These are phyloP conservation scores for Eristalis intricaria DNA, from an alignment of 2,888 invertebrate genomes.

Conservation along the genomic window DNA sequence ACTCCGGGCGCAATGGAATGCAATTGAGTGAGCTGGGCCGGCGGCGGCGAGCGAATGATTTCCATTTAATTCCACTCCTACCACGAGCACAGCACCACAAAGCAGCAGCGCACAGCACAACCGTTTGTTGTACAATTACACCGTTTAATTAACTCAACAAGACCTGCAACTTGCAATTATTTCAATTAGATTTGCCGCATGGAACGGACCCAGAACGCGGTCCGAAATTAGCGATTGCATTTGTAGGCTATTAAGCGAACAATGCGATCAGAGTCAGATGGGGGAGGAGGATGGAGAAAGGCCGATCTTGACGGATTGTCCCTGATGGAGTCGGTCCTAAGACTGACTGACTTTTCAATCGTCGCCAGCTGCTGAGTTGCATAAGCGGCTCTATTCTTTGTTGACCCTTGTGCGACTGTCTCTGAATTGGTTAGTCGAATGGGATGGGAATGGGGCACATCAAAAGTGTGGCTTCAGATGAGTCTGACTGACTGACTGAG, in stretches of 20 bases:
- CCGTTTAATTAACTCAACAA: conserved; percentile 81
- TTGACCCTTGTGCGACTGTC: too few relatives aligned
- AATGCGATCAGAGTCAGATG: conserved; percentile 17
- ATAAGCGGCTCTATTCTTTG: background rate
- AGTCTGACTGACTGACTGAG: too few relatives aligned
- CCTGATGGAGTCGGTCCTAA: background rate
- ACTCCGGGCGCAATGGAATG: conserved; percentile 40
- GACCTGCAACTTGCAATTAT: conserved; percentile 78
- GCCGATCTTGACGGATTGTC: background rate
- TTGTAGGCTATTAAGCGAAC: conserved; percentile 57
- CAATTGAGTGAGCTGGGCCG: conserved; percentile 17
- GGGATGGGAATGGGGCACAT: too few relatives aligned
- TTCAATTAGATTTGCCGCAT: conserved; percentile 78
- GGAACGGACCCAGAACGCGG: conserved; percentile 2
- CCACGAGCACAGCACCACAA: background rate
- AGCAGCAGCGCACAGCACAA: conserved; percentile 12
- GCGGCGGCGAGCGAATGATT: conserved; percentile 51
- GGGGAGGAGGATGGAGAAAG: background rate
- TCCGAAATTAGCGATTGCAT: conserved; percentile 63
- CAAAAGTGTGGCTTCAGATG: too few relatives aligned
- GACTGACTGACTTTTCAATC: background rate
- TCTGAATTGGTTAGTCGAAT: too few relatives aligned
- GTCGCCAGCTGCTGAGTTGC: background rate
- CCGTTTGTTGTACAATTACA: conserved; percentile 78
- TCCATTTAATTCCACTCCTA: conserved; percentile 58